Evolutionary conservation across 2,797 vertebrate genomes (phyloP), one percentile per base, ranked within the genome.

Genomic region (Eulemur coronatus): DNA sequence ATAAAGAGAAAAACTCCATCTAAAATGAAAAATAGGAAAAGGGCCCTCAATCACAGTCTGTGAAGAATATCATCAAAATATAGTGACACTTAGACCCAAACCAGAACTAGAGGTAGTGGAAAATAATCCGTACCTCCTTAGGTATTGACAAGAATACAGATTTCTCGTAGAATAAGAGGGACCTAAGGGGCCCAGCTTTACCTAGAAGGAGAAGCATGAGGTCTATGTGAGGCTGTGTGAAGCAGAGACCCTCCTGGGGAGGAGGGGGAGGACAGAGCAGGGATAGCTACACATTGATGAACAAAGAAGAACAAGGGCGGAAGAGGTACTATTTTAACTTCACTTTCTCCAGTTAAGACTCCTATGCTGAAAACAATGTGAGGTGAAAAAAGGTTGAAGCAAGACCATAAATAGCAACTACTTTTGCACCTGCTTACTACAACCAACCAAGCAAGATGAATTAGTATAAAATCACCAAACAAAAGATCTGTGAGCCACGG

Each of bases 11-110:
- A 78, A 65, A 57, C 17, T 79, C 13, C 57, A 48, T 46, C 17
- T 33, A 72, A 95, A 91, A 73, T 52, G 14, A 92, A 86, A 84
- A 80, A 76, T 38, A 89, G 33, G 28, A 86, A 94, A 70, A 57
- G 61, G 22, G 52, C 1, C 30, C 15, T 33, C 28, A 69, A 9
- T 46, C 48, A 78, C 4, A 85, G 55, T 55, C 22, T 82, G 13
- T 38, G 35, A 73, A 79, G 22, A 18, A 80, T 57, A 67, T 12
- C 65, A 63, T 69, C 75, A 87, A 96, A 95, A 84, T 20, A 69
- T 7, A 63, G 43, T n/a, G 50, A 93, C 69, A 73, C 17, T 79
- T 46, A 18, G 9, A 69, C n/a, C 30, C 46, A 89, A 86, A 59
- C 59, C 59, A 13, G 18, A 52, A 50, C 43, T 67, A 41, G 30